Conservation (phyloP, 2,888 invertebrate genomes). For the Pollenia griseotomentosa region DNA sequence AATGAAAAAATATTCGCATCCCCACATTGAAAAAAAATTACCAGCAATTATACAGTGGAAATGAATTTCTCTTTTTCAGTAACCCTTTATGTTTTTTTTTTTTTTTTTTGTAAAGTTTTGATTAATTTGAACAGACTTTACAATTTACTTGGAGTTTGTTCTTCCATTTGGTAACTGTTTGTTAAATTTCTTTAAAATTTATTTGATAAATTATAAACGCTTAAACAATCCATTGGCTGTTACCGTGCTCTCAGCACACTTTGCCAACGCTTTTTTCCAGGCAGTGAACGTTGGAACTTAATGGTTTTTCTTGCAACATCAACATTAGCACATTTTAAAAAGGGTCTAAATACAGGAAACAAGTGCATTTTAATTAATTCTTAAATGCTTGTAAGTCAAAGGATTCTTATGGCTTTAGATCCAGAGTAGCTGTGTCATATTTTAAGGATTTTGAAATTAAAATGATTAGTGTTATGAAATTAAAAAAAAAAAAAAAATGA, state of each 20-base stretch:
- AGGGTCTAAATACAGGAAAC: neutral
- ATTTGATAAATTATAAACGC: no score
- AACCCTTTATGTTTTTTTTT: no score
- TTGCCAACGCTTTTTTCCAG: neutral
- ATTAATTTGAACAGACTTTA: no score
- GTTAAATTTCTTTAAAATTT: no score
- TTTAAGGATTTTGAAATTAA: conserved; percentile 30
- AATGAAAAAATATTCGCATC: no score
- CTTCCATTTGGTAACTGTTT: no score
- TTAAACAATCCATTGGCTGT: neutral
- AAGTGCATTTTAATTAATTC: conserved; percentile 53
- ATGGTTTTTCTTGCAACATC: conserved; percentile 18
- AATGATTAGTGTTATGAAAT: neutral
- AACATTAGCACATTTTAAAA: conserved; percentile 1
- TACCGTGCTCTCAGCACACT: neutral
- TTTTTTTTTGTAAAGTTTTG: no score
- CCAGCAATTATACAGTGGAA: no score
- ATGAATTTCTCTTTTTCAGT: no score
- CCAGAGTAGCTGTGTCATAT: neutral
- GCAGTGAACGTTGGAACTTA: conserved; percentile 23
- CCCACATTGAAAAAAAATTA: no score
- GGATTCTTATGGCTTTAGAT: neutral
- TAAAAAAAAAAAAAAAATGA: neutral
- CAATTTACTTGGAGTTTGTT: no score
- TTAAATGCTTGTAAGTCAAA: conserved; percentile 50